Base-by-base conservation (phyloP, 1,140 invertebrate genomes). In the Charaxes varanes region DNA sequence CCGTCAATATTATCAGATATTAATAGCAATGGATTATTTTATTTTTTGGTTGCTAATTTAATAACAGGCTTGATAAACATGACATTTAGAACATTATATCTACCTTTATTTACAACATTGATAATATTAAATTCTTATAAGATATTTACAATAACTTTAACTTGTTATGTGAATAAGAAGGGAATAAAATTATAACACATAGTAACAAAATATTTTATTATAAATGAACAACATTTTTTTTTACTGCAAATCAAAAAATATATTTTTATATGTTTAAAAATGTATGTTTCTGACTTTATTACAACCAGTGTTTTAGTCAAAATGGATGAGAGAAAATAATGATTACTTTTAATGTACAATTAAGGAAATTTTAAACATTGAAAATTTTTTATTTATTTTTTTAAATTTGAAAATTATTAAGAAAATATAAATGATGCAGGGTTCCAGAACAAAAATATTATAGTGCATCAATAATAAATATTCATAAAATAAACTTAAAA, bases 1-100 rank as follows among this genome's bases (percentile, higher is more conserved):
- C 88, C 90, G 7, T 68, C 87, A 7, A 87, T 92, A 37, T 86
- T 91, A 23, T 81, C 88, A 57, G 86, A 87, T 22, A 85, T 94
- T 15, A 93, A 92, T 80, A 88, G 88, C 32, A 94, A 94, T 81
- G 92, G 91, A 6, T 73, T 97, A 15, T 47, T 88, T 8, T 94
- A 92, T 66, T 97, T 97, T 72, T 70, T 96, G 21, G 21, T 92
- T 1, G 87, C 88, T 2, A 97, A 96, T 85, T 19, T 96, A 10
- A 62, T 92, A 5, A 96, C 94, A 12, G 94, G 94, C 21, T 36
- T 90, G 13, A 83, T 96, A 6, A 96, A 97, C 84, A 76, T 93
- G 53, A 71, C 70, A 13, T 71, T 93, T 6, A 76, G 87, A 45
- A 92, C 92, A 22, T 62, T 90, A 30, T 77, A 87, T 24, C 60